Evolutionary conservation across 2,888 invertebrate genomes (phyloP), one percentile per base, ranked within the genome.

Genomic region (Drosophila quinaria): DNA sequence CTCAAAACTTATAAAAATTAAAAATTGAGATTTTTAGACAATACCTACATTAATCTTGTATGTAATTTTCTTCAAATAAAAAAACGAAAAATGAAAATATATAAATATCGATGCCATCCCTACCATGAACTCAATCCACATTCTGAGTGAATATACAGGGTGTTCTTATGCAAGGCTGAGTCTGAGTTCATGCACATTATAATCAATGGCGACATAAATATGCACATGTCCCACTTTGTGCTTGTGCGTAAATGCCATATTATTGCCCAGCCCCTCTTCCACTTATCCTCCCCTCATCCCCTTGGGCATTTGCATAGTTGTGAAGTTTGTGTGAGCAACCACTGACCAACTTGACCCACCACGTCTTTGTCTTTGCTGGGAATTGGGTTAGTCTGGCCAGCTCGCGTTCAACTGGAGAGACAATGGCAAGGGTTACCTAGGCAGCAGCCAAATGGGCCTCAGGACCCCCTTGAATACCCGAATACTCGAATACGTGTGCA

Each of bases 201-300:
- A 85, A 81, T 81, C 86, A 79, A 81, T 70, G 55, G 64, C 52
- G 77, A 59, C 77, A 88, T 80, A 82, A 86, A 88, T 82, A 86
- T 80, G 71, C 86, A 74, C 83, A 77, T 82, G 83, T 61, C 61
- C 80, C 80, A 86, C 61, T 74, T 80, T 65, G 52, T 55, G 80
- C 33, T 60, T 70, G 67, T 75, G 72, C 85, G 75, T 70, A 70
- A 69, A 66, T 80, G 61, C 44, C 52, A 33, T 56, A 29, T 61
- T 60, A 55, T 52, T 75, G 51, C 52, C 50, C 42, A 33, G 25
- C n/a, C 55, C 15, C 17, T 47, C n/a, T 19, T 35, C 29, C 22
- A 15, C 41, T 5, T 25, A 25, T 5, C 5, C 25, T 25, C 6
- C 25, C 10, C 11, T 19, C 13, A 4, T 9, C 42, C 37, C 55